A percentile compares a stretch with the other conserved stretches of the same genome.
Conservation (phyloP, 2,797 vertebrate species). For the Mormyrus hasselquistii region DNA sequence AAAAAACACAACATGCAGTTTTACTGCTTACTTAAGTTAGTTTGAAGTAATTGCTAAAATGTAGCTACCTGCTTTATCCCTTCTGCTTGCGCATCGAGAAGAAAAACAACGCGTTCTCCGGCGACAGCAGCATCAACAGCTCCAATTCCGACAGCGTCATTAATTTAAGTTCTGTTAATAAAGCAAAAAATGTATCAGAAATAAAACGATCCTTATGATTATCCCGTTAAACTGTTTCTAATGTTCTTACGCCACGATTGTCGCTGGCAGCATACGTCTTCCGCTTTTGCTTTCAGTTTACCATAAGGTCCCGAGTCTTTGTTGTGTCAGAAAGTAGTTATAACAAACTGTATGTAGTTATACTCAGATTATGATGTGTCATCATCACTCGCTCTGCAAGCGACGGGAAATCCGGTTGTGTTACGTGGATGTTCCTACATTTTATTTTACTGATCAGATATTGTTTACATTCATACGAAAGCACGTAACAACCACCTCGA, state of each 20-base stretch:
- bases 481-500: not conserved
- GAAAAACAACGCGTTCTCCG: not conserved
- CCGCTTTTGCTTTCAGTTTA: conserved; percentile 12
- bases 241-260: not conserved
- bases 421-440: not conserved
- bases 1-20: not conserved
- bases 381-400: not conserved
- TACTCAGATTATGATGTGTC: not conserved
- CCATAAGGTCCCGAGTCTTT: not conserved
- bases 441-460: not conserved
- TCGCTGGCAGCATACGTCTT: not conserved
- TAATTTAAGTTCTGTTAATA: not conserved
- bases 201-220: not conserved
- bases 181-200: not conserved
- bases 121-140: not conserved
- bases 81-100: not conserved
- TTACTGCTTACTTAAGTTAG: not conserved
- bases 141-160: not conserved
- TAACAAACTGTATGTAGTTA: not conserved
- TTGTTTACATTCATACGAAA: not conserved
- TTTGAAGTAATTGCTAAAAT: not conserved
- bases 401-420: not conserved
- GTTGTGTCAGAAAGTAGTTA: not conserved
- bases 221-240: not conserved
- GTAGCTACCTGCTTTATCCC: not conserved